Conservation (phyloP, 2,113 vertebrate species). For the Pavo muticus region DNA sequence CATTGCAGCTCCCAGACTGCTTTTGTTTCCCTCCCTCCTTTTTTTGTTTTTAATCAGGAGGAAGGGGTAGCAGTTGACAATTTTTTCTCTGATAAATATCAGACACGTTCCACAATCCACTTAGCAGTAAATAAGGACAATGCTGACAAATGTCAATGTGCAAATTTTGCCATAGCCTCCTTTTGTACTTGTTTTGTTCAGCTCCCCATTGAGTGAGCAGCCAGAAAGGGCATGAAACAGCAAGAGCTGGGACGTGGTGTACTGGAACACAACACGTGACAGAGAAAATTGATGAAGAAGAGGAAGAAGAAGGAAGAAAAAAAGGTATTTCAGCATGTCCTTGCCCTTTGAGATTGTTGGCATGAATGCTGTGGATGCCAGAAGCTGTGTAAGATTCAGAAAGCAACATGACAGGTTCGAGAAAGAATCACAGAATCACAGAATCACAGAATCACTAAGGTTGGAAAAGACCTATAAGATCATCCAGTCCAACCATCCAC, state of each 20-base stretch:
- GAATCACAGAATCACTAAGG: too few relatives aligned
- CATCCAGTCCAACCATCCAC: too few relatives aligned
- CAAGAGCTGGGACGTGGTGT: accelerated
- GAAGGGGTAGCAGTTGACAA: background rate
- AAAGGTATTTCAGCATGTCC: background rate
- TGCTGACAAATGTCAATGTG: background rate
- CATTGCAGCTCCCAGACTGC: background rate
- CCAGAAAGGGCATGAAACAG: constrained; percentile 4
- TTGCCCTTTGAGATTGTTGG: background rate
- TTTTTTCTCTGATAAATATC: constrained; percentile 39
- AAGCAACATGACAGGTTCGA: background rate
- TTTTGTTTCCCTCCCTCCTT: background rate
- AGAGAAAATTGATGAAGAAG: background rate
- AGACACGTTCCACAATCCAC: background rate
- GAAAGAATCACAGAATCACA: background rate
- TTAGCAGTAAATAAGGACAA: constrained; percentile 4
- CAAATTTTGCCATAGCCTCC: background rate
- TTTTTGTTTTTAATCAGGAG: background rate
- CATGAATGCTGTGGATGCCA: background rate
- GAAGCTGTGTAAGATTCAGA: background rate
- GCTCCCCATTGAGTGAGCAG: background rate
- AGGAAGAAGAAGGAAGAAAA: background rate
- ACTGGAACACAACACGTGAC: background rate
- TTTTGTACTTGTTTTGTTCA: constrained; percentile 23
- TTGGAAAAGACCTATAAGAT: too few relatives aligned